Conservation (phyloP, 1,140 invertebrate species). For the Lepidotrigona ventralis region DNA sequence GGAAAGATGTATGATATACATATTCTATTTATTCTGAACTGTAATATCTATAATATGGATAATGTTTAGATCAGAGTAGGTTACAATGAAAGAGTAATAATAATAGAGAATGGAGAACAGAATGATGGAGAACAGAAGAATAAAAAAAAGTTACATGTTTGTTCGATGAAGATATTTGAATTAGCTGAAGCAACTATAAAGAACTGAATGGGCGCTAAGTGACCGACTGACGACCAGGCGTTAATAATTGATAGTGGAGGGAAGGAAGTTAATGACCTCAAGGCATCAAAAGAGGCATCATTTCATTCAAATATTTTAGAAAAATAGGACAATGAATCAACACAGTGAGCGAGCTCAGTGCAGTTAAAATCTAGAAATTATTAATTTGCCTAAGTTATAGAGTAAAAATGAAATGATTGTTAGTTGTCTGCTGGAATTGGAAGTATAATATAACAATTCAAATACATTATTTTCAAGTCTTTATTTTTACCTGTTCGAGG, state of each 20-base stretch:
- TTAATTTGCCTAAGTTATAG: not conserved
- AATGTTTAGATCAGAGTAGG: too few relatives aligned
- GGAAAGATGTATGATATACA: too few relatives aligned
- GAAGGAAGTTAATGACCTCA: not conserved
- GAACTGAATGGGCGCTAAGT: not conserved
- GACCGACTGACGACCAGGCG: not conserved
- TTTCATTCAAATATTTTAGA: not conserved
- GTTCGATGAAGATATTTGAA: not conserved
- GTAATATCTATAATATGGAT: too few relatives aligned
- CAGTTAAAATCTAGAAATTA: fast-evolving
- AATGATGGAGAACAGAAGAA: too few relatives aligned
- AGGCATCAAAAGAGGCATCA: not conserved
- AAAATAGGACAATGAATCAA: not conserved
- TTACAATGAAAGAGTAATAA: not conserved
- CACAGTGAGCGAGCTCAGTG: not conserved
- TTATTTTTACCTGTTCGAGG: slow-evolving; percentile 56
- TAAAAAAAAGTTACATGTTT: not conserved
- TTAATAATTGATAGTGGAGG: not conserved
- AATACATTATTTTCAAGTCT: not conserved
- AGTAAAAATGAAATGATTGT: not conserved
- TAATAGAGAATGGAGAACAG: not conserved
- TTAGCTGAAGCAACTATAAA: not conserved
- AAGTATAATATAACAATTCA: not conserved
- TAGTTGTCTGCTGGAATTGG: not conserved
- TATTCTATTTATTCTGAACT: not conserved